Conservation (phyloP, 2,888 invertebrate species). For the Erpobdella octoculata region DNA sequence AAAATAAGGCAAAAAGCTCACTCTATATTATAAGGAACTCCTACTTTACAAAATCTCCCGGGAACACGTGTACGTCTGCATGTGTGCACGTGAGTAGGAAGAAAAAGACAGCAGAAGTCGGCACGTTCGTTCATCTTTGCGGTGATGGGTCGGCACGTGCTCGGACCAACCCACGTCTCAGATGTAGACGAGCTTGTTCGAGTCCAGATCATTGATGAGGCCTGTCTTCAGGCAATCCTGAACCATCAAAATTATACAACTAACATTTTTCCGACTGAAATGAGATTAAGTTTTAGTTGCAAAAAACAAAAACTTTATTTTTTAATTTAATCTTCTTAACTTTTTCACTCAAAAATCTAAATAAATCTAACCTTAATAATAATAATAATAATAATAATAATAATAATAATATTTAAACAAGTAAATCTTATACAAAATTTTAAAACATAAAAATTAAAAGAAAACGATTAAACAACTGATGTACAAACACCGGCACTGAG, state of each 20-base stretch:
- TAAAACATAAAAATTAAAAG: not conserved
- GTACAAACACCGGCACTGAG: not conserved
- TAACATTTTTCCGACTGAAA: too few relatives aligned
- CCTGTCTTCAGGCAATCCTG: not conserved
- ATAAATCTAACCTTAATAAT: not conserved
- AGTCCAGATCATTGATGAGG: not conserved
- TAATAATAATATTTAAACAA: not conserved
- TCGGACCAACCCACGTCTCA: not conserved
- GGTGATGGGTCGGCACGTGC: not conserved
- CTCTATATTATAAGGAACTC: not conserved
- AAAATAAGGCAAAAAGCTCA: conserved; percentile 10
- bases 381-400: not conserved
- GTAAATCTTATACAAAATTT: not conserved
- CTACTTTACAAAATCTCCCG: not conserved
- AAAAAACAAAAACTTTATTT: not conserved
- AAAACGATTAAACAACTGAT: not conserved
- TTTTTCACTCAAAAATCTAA: not conserved
- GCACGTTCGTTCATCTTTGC: not conserved
- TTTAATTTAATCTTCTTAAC: too few relatives aligned
- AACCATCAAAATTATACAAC: too few relatives aligned
- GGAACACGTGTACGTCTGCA: not conserved
- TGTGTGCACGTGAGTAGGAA: not conserved
- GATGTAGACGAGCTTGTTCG: not conserved
- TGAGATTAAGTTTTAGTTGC: not conserved
- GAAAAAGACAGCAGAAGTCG: too few relatives aligned